A percentile compares a stretch with the other conserved stretches of the same genome.
These are phyloP conservation scores for Corydoras sp. DNA, from an alignment of 2,113 vertebrate species.

Conservation along the genomic window DNA sequence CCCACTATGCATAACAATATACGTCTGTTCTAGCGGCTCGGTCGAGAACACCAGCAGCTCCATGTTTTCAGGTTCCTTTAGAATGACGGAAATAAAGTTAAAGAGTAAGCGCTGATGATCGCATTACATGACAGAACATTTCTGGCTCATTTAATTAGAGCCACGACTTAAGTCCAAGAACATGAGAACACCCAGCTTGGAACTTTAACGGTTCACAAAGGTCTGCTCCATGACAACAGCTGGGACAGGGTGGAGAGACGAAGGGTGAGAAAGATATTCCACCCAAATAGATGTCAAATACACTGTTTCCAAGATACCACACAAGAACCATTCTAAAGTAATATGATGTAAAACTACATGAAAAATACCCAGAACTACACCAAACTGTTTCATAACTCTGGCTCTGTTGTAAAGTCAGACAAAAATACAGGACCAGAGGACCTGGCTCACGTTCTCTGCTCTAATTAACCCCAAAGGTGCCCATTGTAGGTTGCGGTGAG, in stretches of 20 bases:
- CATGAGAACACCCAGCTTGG: not conserved
- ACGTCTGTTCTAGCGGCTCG: too few relatives aligned
- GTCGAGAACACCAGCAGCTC: too few relatives aligned
- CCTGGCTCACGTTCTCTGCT: too few relatives aligned
- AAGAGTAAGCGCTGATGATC: slow-evolving; percentile 19
- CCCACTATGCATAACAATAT: too few relatives aligned
- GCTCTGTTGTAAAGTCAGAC: too few relatives aligned
- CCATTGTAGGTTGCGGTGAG: too few relatives aligned
- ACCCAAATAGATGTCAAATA: not conserved
- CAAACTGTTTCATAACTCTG: too few relatives aligned
- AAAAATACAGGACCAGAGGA: too few relatives aligned
- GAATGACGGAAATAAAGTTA: slow-evolving; percentile 30
- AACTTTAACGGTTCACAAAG: slow-evolving; percentile 23
- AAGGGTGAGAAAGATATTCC: slow-evolving; percentile 1
- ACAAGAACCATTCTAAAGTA: not conserved
- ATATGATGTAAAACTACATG: not conserved
- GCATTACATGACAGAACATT: slow-evolving; percentile 34
- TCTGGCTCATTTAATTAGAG: slow-evolving; percentile 13
- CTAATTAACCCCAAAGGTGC: too few relatives aligned
- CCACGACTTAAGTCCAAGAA: slow-evolving; percentile 24
- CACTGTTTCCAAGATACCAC: not conserved
- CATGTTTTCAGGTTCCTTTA: slow-evolving; percentile 2
- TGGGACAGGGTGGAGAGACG: not conserved
- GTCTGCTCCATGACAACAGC: not conserved
- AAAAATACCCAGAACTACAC: slow-evolving; percentile 3